phyloP scores from a whole-genome alignment of 2,113 vertebrate species.

The Mirounga angustirostris region DNA sequence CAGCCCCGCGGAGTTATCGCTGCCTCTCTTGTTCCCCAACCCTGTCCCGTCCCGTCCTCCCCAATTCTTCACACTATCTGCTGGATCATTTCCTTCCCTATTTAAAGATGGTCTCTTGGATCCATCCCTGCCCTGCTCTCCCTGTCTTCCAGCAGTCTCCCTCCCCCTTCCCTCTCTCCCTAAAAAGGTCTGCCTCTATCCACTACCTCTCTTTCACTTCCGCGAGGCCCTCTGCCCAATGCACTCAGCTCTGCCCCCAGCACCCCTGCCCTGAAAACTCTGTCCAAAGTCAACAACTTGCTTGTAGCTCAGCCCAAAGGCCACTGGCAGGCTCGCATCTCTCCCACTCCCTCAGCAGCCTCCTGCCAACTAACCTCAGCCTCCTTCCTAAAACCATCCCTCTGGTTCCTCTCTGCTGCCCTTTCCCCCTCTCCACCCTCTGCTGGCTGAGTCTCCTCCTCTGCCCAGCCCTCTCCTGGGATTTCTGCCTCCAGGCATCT shows the following conservation, averaged over 20 bases:
- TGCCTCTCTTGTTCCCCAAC: not conserved
- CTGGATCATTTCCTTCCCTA: not conserved
- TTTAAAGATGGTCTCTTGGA: not conserved
- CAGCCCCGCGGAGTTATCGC: accelerated
- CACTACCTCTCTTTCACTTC: not conserved
- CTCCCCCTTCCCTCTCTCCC: not conserved
- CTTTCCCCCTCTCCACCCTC: not conserved
- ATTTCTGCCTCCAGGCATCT: not conserved
- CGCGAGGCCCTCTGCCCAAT: accelerated
- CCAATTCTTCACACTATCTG: accelerated
- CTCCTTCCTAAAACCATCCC: not conserved
- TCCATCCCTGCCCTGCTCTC: not conserved
- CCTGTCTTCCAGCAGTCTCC: not conserved
- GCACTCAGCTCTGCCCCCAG: not conserved
- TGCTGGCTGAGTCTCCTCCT: not conserved
- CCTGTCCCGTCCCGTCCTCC: accelerated
- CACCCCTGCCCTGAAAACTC: not conserved
- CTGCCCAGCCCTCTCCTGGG: not conserved
- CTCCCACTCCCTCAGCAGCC: not conserved
- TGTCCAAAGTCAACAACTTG: not conserved
- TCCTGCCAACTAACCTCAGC: not conserved
- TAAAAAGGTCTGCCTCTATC: not conserved
- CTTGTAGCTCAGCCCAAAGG: not conserved
- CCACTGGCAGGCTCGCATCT: not conserved
- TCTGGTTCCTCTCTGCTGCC: not conserved